Conservation (phyloP, 2,113 vertebrate genomes). For the Entosphenus tridentatus region DNA sequence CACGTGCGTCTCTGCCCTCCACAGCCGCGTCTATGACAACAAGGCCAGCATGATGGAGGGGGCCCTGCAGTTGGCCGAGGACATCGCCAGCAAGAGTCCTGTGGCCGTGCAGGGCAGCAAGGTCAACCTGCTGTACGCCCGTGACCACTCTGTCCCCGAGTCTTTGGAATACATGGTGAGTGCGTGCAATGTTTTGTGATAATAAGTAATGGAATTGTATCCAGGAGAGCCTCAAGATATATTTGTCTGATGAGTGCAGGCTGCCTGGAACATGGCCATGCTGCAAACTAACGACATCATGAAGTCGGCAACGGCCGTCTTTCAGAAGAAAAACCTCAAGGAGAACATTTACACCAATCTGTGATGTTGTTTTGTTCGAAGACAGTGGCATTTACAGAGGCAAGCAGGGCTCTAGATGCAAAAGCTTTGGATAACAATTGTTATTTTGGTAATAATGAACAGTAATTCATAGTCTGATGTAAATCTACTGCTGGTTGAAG, state of each 20-base stretch:
- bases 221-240: too few relatives aligned
- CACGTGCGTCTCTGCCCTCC: neutral
- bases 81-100: constrained; percentile 48
- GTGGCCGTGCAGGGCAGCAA: constrained; percentile 60
- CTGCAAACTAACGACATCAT: constrained; percentile 47
- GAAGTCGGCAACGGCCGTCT: constrained; percentile 35
- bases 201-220: too few relatives aligned
- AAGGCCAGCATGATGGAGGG: constrained; percentile 31
- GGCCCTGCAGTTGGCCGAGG: constrained; percentile 31
- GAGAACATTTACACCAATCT: constrained; percentile 35
- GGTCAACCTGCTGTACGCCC: constrained; percentile 45
- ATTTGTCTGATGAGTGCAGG: constrained; percentile 16
- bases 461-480: too few relatives aligned
- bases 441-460: too few relatives aligned
- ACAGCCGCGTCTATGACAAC: constrained; percentile 46
- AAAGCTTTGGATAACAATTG: too few relatives aligned
- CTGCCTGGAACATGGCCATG: constrained; percentile 74
- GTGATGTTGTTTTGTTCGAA: constrained; percentile 14
- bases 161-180: constrained; percentile 32
- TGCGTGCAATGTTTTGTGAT: too few relatives aligned
- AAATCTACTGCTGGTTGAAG: too few relatives aligned
- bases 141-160: constrained; percentile 40
- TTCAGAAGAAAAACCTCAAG: constrained; percentile 45
- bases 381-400: too few relatives aligned
- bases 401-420: too few relatives aligned